Evolutionary conservation across 2,797 vertebrate species (phyloP).

Genomic region (Sebastolobus alascanus): DNA sequence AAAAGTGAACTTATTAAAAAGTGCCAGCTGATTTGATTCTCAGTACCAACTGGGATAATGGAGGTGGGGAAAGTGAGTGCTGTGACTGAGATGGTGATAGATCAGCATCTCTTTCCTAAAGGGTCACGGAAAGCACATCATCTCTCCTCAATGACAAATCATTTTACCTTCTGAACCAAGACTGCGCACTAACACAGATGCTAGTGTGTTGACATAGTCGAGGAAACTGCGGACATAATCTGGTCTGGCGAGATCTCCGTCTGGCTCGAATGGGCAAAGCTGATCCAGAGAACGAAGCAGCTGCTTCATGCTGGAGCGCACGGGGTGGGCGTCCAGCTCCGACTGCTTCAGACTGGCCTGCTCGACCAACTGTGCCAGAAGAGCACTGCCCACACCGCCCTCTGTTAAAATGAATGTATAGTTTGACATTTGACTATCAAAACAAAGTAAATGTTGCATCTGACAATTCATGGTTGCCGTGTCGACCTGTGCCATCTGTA

Average conservation of each 20-base stretch:
- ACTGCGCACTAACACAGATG: constrained; percentile 89
- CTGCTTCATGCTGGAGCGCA: constrained; percentile 89
- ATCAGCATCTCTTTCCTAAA: background rate
- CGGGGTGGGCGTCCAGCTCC: constrained; percentile 89
- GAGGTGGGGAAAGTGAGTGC: background rate
- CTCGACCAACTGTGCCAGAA: constrained; percentile 88
- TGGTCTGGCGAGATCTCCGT: constrained; percentile 61
- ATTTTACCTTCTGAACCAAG: constrained; percentile 90
- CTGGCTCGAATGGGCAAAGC: constrained; percentile 79
- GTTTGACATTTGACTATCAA: background rate
- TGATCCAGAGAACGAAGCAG: constrained; percentile 89
- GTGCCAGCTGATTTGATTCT: background rate
- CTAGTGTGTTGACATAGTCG: constrained; percentile 90
- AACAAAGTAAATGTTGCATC: background rate
- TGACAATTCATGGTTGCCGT: background rate
- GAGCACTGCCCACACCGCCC: constrained; percentile 76
- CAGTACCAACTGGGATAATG: background rate
- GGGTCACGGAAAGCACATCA: background rate
- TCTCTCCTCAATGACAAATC: background rate
- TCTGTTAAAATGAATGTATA: constrained; percentile 78
- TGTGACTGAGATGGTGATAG: background rate
- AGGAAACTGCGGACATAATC: constrained; percentile 90
- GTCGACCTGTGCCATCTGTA: constrained; percentile 84
- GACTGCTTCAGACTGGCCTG: constrained; percentile 88
- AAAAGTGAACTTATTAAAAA: background rate